Base-by-base conservation (phyloP, 1,140 invertebrate species). In the Potamilus streckersoni region DNA sequence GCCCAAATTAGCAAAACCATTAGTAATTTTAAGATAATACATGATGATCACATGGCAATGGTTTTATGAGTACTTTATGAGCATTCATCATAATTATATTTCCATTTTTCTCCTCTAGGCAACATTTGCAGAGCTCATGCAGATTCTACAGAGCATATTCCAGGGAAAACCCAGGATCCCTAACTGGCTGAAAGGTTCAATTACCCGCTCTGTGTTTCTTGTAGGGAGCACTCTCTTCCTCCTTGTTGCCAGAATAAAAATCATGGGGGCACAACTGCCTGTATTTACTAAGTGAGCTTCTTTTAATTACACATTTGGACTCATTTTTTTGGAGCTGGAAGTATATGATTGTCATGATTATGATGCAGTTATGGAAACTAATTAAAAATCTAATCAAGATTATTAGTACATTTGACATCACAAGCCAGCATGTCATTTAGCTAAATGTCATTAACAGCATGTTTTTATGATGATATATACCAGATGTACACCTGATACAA, bases 221-320 rank as follows among this genome's bases (percentile, higher is more conserved):
- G 93, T 93, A 69, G 92, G 93, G 68, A 94, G 95, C n/a, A 96
- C 96, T 1, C 87, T 96, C 56, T 93, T 93, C 62, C 91, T 98
- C 56, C 91, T 99, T 57, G 91, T 96, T n/a, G 93, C 94, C 15
- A 92, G 97, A 78, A 92, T 98, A 65, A 95, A 96, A 86, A 94
- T 99, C 69, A 98, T 98, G 97, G 96, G 96, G 38, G 95, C 96
- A 1, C 96, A 97, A 91, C 91, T 99, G 81, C 97, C 97, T 23
- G 95, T 98, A 73, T 98, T 99, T 90, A 98, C 97, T 49, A 94
- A 95, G 93, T 96, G 83, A 79, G 83, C 70, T 17, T 56, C 23
- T 60, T 49, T 27, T 38, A 38, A 38, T 38, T 38, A 2, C 38
- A 38, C 38, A 38, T 38, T 38, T 38, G 8, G 38, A 6, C 38